phyloP scores from a whole-genome alignment of 1,140 invertebrate species.

The Aleiodes sp. region DNA sequence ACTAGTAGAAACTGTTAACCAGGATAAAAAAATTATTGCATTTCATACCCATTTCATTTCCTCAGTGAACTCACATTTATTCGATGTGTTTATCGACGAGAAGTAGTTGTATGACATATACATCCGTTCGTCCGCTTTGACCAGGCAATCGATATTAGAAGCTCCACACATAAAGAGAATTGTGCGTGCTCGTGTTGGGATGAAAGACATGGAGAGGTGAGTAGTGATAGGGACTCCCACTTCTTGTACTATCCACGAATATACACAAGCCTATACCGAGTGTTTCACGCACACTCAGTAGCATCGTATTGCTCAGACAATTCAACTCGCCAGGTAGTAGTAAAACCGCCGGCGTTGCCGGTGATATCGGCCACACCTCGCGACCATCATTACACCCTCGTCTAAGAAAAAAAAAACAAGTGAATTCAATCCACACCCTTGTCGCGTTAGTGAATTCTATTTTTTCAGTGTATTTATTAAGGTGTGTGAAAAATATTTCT shows the following conservation, averaged over 20 bases:
- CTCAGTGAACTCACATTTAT: too few relatives aligned
- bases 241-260: neutral
- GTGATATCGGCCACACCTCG: conserved; percentile 26
- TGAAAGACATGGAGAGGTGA: neutral
- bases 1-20: too few relatives aligned
- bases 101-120: neutral
- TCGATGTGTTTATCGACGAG: too few relatives aligned
- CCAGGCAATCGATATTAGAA: neutral
- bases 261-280: neutral
- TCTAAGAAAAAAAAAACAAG: neutral
- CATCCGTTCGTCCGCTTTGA: neutral
- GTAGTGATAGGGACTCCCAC: neutral
- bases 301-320: neutral
- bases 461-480: too few relatives aligned
- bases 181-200: neutral
- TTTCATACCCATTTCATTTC: too few relatives aligned
- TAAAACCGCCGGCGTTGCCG: neutral
- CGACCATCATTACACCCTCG: conserved; percentile 12
- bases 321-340: neutral
- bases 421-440: neutral
- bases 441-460: too few relatives aligned
- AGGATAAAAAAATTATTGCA: too few relatives aligned
- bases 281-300: neutral
- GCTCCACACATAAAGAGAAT: neutral
- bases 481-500: too few relatives aligned